Evolutionary conservation across 2,113 vertebrate species (phyloP).

Genomic region (Percina caprodes): DNA sequence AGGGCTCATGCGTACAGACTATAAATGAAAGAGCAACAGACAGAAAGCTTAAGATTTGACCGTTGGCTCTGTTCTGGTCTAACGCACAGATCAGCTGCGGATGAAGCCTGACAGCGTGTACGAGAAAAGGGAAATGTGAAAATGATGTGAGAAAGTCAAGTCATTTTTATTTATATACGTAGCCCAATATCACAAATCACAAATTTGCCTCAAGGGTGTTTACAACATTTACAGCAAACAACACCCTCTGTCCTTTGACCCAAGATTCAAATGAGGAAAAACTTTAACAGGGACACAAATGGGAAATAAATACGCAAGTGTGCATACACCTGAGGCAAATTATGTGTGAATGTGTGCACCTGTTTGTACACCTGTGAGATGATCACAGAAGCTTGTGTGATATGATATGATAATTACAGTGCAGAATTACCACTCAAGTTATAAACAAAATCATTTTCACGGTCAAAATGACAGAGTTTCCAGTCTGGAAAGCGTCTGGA

Average conservation of each 20-base stretch:
- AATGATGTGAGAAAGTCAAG: neutral
- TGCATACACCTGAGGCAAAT: neutral
- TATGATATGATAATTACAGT: neutral
- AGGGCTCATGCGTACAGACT: neutral
- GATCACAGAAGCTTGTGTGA: neutral
- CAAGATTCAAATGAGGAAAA: no score
- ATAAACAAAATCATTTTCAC: neutral
- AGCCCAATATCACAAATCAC: no score
- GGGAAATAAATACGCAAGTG: neutral
- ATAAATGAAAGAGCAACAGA: slow-evolving; percentile 23
- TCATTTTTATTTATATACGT: no score
- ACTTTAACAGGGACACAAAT: no score
- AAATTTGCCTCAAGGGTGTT: no score
- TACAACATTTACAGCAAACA: no score
- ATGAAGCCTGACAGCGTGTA: neutral
- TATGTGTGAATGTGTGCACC: neutral
- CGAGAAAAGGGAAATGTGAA: neutral
- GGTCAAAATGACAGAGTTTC: neutral
- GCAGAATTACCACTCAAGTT: neutral
- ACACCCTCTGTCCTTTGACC: no score
- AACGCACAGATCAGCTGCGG: neutral
- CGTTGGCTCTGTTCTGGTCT: neutral
- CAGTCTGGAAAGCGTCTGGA: neutral
- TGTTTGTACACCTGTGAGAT: neutral
- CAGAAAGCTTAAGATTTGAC: neutral